Evolutionary conservation across 1,140 invertebrate genomes (phyloP), one percentile per base, ranked within the genome.

Genomic region (Drosophila sproati): DNA sequence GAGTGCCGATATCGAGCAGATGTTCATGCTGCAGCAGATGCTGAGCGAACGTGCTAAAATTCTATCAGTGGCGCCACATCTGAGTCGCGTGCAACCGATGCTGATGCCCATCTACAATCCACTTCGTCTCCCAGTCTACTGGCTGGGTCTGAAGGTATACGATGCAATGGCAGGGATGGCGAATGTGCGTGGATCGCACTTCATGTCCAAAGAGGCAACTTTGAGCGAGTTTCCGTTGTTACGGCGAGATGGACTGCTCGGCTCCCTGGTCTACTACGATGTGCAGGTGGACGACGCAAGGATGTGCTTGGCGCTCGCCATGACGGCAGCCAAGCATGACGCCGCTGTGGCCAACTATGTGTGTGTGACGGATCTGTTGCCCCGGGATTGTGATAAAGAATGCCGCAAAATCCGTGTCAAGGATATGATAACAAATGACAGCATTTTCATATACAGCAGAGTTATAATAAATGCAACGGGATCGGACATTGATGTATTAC

Each of bases 81-180:
- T 88, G 54, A 78, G 71, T 34, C 80, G 85, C 0, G 64, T 85
- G n/a, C 77, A 89, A n/a, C 85, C 85, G 3, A 88, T 88, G 85
- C 12, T 89, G 31, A 83, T 88, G 47, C 85, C 85, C 41, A 52
- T 78, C 0, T 88, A 88, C 20, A 88, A 59, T 54, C 41, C 55
- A 3, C 6, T 83, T 0, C 35, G 54, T 0, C 8, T 78, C 64
- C 85, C 86, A 0, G 29, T 62, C 3, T 70, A 73, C 6, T 88
- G 85, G 85, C 37, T 88, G 47, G 78, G 70, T 2, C 61, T 80
- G 2, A 88, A 88, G 68, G 43, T 81, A 0, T 88, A 89, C 51
- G 85, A 88, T 48, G 73, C 48, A 3, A 66, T 88, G 59, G 73
- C 85, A 5, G 78, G 80, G 2, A n/a, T 41, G 1, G 39, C 77